Evolutionary conservation across 2,888 invertebrate genomes (phyloP).

Genomic region (Pycnomerus fuliginosus): DNA sequence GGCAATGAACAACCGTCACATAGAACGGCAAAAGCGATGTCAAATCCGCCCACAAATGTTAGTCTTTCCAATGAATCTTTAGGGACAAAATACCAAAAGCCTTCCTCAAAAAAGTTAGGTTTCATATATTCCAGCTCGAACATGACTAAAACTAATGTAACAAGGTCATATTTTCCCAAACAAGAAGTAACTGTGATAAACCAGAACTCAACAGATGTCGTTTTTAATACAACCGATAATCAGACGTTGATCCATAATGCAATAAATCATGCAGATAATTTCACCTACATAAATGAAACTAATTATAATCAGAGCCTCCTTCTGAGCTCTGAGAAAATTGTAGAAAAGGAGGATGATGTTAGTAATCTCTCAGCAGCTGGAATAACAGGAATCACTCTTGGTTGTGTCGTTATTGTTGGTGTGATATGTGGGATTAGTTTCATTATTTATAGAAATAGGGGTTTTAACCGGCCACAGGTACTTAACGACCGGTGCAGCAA

Average conservation of each 20-base stretch:
- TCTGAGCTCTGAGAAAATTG: conserved; percentile 33
- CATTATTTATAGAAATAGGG: conserved; percentile 69
- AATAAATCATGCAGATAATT: conserved; percentile 40
- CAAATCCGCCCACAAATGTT: conserved; percentile 37
- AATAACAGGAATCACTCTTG: conserved; percentile 70
- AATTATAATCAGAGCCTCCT: conserved; percentile 37
- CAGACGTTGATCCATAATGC: conserved; percentile 33
- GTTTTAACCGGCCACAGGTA: conserved; percentile 80
- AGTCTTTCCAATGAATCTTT: conserved; percentile 25
- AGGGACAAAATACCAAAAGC: conserved; percentile 27
- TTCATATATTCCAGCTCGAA: conserved; percentile 26
- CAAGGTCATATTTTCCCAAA: conserved; percentile 23
- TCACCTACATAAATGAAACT: conserved; percentile 38
- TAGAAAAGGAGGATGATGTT: conserved; percentile 25
- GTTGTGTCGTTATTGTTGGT: conserved; percentile 64
- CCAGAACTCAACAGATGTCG: conserved; percentile 35
- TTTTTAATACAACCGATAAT: conserved; percentile 36
- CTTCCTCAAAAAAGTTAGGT: conserved; percentile 30
- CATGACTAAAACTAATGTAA: conserved; percentile 18
- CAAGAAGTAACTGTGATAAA: conserved; percentile 49
- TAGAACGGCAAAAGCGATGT: conserved; percentile 27
- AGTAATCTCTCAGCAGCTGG: conserved; percentile 47
- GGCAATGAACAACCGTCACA: conserved; percentile 21
- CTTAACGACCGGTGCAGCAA: conserved; percentile 80
- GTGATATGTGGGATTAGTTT: conserved; percentile 66